Evolutionary conservation across 2,888 invertebrate genomes (phyloP), one percentile per base, ranked within the genome.

Genomic region (Gasteruption jaculator): DNA sequence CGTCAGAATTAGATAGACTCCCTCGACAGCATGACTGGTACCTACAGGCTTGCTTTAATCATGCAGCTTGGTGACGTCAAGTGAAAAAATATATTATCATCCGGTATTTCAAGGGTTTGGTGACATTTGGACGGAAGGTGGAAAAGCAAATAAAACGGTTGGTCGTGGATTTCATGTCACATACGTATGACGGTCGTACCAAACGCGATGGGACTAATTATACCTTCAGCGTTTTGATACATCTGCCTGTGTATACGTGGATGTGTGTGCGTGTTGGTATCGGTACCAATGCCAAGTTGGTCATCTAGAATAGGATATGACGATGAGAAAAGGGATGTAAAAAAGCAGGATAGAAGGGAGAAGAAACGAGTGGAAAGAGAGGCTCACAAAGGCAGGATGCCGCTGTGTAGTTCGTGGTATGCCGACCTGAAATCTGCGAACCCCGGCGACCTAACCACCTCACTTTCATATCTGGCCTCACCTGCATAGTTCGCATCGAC

Each of bases 301-400:
- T 24, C 30, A 27, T 16, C 20, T 27, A 40, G 37, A 32, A 44
- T 41, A 33, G 37, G 41, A 21, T 20, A 16, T 16, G 20, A 34
- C 31, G 15, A 35, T 27, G 22, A 34, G 41, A 26, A 30, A 22
- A 43, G 43, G 38, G 43, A 43, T 45, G 45, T 27, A 32, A 35
- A n/a, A 24, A n/a, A 10, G 22, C n/a, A 27, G 27, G 30, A 4
- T 10, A 26, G 25, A n/a, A 12, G 27, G 22, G 27, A 31, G 30
- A 30, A 22, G 43, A 47, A 43, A 47, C 43, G 33, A 46, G 35
- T 41, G 39, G 30, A 38, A 37, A 34, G 35, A 38, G 34, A 27
- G 32, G 27, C 45, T 48, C 48, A 58, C 59, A 63, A 63, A 62
- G 59, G 54, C 58, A 59, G 58, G 60, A 62, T 60, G 57, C 60